Evolutionary conservation across 2,888 invertebrate genomes (phyloP).

Genomic region (Macrosiphum euphorbiae): DNA sequence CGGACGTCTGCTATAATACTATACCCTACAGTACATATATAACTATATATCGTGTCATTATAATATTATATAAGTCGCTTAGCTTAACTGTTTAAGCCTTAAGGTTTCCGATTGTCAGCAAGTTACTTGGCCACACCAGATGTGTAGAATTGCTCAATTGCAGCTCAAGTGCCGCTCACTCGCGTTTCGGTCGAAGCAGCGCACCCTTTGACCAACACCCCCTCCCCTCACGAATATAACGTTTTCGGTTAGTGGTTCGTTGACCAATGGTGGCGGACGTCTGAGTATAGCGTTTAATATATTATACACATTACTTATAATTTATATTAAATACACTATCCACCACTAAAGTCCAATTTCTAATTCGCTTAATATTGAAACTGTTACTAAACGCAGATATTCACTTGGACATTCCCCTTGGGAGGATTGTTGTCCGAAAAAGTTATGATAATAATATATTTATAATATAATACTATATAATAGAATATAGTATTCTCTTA

Average conservation of each 20-base stretch:
- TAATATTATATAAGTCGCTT: neutral
- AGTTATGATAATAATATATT: neutral
- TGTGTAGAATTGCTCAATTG: conserved; percentile 18
- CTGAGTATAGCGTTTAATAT: neutral
- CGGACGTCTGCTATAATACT: neutral
- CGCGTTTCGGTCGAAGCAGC: neutral
- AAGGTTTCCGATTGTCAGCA: neutral
- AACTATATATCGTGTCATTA: neutral
- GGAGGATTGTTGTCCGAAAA: neutral
- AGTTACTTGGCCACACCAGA: conserved; percentile 37
- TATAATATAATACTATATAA: too few species aligned
- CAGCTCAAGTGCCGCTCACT: conserved; percentile 24
- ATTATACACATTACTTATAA: neutral
- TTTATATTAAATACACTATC: neutral
- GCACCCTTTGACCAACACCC: conserved; percentile 34
- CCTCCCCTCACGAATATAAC: neutral
- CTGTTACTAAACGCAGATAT: neutral
- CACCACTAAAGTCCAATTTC: neutral
- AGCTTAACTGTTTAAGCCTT: neutral
- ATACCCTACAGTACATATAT: neutral
- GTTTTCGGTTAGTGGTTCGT: conserved; percentile 21
- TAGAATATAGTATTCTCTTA: neutral
- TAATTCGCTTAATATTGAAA: neutral
- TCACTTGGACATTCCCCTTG: neutral
- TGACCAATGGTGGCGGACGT: conserved; percentile 49